phyloP scores from a whole-genome alignment of 2,113 vertebrate species.

The Clarias magur region DNA sequence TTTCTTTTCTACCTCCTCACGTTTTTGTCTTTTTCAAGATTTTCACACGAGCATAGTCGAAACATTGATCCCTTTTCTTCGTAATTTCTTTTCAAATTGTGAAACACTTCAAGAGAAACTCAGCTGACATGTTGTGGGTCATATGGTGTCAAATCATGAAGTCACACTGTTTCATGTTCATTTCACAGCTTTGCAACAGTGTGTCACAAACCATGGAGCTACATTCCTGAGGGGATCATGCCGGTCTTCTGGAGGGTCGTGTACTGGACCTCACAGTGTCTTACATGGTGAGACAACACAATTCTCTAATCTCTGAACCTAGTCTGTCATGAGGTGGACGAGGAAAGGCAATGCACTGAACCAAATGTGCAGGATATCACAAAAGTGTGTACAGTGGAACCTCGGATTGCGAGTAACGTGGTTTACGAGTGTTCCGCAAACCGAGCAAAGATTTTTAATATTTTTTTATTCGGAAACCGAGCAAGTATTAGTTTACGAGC shows the following conservation, averaged over 20 bases:
- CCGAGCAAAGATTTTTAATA: too few species aligned
- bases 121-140: background rate
- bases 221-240: constrained; percentile 94
- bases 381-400: too few species aligned
- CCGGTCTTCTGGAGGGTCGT: constrained; percentile 98
- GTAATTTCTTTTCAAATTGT: background rate
- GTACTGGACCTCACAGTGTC: constrained; percentile 98
- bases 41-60: background rate
- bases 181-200: constrained; percentile 50
- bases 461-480: too few species aligned
- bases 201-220: constrained; percentile 96
- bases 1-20: background rate
- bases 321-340: background rate
- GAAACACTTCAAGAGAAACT: background rate
- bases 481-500: too few species aligned
- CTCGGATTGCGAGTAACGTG: too few species aligned
- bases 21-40: background rate
- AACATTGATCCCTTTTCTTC: background rate
- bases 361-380: too few species aligned
- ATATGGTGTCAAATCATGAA: background rate
- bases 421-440: too few species aligned
- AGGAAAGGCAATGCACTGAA: too few species aligned
- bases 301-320: background rate
- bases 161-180: background rate
- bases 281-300: constrained; percentile 86